Base-by-base conservation (phyloP, 2,797 vertebrate genomes). In the Denticeps clupeoides region DNA sequence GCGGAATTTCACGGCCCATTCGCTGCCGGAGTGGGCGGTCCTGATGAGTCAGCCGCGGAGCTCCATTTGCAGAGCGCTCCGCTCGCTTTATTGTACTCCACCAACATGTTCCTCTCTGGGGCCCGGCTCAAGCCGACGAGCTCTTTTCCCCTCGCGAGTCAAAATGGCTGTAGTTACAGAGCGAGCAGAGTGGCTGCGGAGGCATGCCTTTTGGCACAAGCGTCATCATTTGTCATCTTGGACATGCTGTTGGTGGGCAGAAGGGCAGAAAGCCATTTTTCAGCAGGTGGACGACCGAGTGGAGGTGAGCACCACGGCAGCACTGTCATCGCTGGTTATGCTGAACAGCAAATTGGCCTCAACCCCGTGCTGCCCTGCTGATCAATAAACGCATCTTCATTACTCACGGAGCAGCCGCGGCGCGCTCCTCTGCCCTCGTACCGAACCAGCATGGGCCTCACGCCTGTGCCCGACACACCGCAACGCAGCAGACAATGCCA, bases 161-260 rank as follows among this genome's bases (percentile, higher is more conserved):
- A n/a, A n/a, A n/a, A n/a, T 55, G 46, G 48, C 55, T 51, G 41
- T 56, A 51, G 56, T 56, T 51, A 47, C 37, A 41, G 56, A 48
- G 47, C 32, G 42, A 44, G 35, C n/a, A 47, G 37, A 23, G n/a
- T 43, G 27, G 16, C 6, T n/a, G 16, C 2, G 24, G 43, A 11
- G 9, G 47, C 48, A 46, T 41, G 45, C 16, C 45, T 46, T 47
- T 35, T 47, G 41, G 46, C 24, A 50, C 32, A 18, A 42, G 35
- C 43, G n/a, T n/a, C n/a, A n/a, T 55, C 51, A 59, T 55, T 47
- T 44, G 59, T 59, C 57, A 55, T 31, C 42, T 47, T 42, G 51
- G 19, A 41, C 5, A 43, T 42, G 43, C 32, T 45, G 42, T 47
- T 47, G 33, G 46, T 26, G 19, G 16, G 22, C 45, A 21, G 35